Percentiles rank a stretch among this genome's conserved stretches.
Evolutionary conservation across 2,113 vertebrate genomes (phyloP).

Genomic region (Centropristis striata): DNA sequence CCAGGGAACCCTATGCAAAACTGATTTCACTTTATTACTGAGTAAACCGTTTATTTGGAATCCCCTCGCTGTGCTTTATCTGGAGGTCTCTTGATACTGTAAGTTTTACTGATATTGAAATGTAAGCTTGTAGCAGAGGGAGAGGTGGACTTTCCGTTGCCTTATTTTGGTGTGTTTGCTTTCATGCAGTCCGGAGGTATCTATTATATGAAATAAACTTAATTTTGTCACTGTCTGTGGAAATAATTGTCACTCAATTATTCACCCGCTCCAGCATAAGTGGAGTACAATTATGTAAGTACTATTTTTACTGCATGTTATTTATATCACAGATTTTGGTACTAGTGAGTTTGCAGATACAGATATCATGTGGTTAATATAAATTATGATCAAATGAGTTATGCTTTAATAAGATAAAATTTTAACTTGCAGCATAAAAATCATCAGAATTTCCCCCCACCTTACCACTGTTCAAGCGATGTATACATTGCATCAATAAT

Average conservation of each 20-base stretch:
- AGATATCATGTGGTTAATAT: neutral
- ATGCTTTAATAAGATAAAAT: neutral
- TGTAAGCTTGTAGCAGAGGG: constrained; percentile 36
- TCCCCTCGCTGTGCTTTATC: constrained; percentile 40
- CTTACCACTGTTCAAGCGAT: no score
- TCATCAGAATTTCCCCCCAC: no score
- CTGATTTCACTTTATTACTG: constrained; percentile 52
- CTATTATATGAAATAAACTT: constrained; percentile 84
- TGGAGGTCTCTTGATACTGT: constrained; percentile 37
- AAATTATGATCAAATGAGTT: neutral
- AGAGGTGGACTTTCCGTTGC: constrained; percentile 47
- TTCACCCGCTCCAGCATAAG: neutral
- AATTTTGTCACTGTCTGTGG: constrained; percentile 79
- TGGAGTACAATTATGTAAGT: neutral
- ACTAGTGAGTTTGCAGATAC: neutral
- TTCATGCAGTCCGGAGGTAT: constrained; percentile 47
- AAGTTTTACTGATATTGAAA: constrained; percentile 27
- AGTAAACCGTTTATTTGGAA: constrained; percentile 38
- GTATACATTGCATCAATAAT: no score
- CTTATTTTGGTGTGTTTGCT: constrained; percentile 58
- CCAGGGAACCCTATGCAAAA: constrained; percentile 63
- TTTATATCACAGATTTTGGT: neutral
- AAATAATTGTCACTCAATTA: neutral
- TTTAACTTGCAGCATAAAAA: neutral
- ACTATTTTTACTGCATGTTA: neutral